Percentiles rank a stretch among this genome's conserved stretches.
These are phyloP conservation scores for Petrocephalus schoutedeni DNA, from an alignment of 2,797 vertebrate genomes.

Conservation along the genomic window DNA sequence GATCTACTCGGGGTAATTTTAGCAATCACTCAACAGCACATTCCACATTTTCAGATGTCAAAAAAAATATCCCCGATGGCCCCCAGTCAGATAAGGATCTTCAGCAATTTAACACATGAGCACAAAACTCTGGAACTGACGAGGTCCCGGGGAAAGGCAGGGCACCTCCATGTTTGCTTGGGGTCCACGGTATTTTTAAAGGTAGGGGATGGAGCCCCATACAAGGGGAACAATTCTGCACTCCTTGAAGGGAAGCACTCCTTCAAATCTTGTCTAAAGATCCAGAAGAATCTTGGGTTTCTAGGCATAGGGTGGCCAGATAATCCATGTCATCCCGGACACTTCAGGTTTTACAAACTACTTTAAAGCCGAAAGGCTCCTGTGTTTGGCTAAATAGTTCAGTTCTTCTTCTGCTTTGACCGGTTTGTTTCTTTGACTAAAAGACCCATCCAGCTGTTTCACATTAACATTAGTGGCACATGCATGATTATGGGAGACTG, in stretches of 20 bases:
- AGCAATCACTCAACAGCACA: constrained; percentile 15
- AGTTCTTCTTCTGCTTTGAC: background rate
- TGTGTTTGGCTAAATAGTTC: background rate
- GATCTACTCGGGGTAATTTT: constrained; percentile 16
- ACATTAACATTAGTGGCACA: background rate
- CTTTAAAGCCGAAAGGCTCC: background rate
- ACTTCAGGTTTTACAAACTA: background rate
- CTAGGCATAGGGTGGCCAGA: background rate
- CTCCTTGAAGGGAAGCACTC: too few species aligned
- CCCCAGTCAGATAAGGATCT: background rate
- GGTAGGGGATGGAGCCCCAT: background rate
- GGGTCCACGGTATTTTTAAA: background rate
- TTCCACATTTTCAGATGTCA: constrained; percentile 2
- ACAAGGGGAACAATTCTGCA: background rate
- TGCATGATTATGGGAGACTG: background rate
- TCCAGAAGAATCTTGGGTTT: background rate
- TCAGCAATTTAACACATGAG: constrained; percentile 12
- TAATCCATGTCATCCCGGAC: background rate
- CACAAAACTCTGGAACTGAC: background rate
- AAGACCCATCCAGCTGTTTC: background rate
- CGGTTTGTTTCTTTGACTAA: background rate
- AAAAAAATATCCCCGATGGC: background rate
- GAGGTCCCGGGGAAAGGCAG: background rate
- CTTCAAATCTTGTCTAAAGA: background rate
- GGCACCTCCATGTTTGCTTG: background rate